These are phyloP conservation scores for Ascidia mentula DNA, from an alignment of 23 tunicate genomes.

Conservation along the genomic window DNA sequence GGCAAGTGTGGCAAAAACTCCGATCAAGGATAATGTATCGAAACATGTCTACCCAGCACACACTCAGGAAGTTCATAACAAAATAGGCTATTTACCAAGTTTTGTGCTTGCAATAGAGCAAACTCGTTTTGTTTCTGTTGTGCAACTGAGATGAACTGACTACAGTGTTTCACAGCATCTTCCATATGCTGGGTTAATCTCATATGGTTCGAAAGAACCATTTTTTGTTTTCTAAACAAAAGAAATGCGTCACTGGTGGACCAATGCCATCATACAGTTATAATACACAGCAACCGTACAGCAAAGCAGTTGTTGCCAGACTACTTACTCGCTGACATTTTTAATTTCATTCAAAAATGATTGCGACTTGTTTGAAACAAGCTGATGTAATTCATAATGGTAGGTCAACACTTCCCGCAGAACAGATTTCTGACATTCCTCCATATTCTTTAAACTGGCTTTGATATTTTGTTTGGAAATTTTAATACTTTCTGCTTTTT, in stretches of 20 bases:
- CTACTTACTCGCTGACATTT: not conserved
- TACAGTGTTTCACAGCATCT: conserved; percentile 46
- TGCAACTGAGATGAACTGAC: conserved; percentile 38
- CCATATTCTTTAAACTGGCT: not conserved
- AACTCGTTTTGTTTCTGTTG: conserved; percentile 31
- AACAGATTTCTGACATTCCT: not conserved
- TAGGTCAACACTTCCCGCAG: not conserved
- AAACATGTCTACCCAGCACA: too few species aligned
- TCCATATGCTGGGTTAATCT: not conserved
- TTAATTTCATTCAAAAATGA: conserved; percentile 8
- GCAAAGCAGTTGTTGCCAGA: not conserved
- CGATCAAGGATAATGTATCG: too few species aligned
- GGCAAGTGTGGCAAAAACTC: too few species aligned
- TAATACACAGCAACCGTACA: not conserved
- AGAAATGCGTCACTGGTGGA: not conserved
- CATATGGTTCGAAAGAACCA: conserved; percentile 5
- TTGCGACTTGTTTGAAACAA: not conserved
- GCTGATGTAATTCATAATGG: not conserved
- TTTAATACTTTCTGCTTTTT: not conserved
- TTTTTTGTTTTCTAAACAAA: not conserved
- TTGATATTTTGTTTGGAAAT: not conserved
- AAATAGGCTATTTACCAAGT: conserved; percentile 46
- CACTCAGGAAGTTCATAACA: too few species aligned
- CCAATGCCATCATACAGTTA: not conserved
- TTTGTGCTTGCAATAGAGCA: conserved; percentile 42